Evolutionary conservation across 1,140 invertebrate species (phyloP).

Genomic region (Maniola jurtina): DNA sequence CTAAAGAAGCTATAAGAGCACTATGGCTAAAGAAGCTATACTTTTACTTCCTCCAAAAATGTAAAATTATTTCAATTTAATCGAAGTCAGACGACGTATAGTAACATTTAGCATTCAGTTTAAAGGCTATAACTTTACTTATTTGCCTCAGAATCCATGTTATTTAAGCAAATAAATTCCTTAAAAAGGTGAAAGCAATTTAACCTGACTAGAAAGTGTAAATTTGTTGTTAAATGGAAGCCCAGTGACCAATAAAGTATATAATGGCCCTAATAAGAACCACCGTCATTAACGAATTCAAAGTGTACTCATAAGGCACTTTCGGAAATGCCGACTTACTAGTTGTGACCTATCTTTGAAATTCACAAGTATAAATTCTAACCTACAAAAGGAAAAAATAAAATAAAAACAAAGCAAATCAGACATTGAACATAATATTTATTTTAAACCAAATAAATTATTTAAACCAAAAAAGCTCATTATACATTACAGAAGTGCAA

Average conservation of each 20-base stretch:
- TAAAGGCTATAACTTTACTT: no score
- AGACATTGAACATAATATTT: constrained; percentile 65
- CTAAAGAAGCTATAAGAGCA: no score
- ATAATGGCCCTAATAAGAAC: background rate
- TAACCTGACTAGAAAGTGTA: no score
- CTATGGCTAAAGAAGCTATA: no score
- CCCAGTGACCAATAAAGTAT: background rate
- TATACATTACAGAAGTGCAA: constrained; percentile 19
- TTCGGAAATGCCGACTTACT: constrained; percentile 16
- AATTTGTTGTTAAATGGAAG: background rate
- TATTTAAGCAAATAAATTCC: no score
- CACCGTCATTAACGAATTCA: background rate
- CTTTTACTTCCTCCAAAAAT: no score
- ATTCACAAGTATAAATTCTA: constrained; percentile 3
- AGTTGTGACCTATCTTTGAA: background rate
- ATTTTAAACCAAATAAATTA: constrained; percentile 46
- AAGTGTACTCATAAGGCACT: constrained; percentile 27
- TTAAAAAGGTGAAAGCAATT: no score
- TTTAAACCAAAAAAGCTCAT: constrained; percentile 45
- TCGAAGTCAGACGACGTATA: no score
- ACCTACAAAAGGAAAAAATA: constrained; percentile 35
- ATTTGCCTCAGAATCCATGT: no score
- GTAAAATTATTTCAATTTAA: no score
- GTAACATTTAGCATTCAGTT: no score
- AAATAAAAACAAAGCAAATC: constrained; percentile 47